These are phyloP conservation scores for Montifringilla adamsi DNA, from an alignment of 2,113 vertebrate species.

Conservation along the genomic window DNA sequence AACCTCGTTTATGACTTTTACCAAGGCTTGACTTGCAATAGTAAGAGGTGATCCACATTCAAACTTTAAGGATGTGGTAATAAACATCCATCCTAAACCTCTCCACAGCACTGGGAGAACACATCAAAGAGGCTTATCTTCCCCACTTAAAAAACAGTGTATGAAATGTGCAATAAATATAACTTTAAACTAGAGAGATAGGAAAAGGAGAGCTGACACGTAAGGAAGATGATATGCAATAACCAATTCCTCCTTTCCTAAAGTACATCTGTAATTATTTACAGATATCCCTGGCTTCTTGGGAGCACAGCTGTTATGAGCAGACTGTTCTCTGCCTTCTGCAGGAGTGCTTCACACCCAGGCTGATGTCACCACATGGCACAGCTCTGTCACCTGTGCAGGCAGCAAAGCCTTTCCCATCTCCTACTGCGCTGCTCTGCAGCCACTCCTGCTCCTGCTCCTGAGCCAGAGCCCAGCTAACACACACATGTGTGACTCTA, in stretches of 20 bases:
- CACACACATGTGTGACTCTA: background rate
- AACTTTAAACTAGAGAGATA: background rate
- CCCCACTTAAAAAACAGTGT: background rate
- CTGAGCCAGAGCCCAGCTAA: background rate
- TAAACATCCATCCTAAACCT: background rate
- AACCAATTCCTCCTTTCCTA: background rate
- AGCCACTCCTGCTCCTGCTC: background rate
- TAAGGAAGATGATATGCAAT: background rate
- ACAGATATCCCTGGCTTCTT: background rate
- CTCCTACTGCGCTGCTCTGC: background rate
- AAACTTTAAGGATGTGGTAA: background rate
- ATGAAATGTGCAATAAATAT: background rate
- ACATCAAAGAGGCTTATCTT: background rate
- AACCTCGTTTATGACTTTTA: background rate
- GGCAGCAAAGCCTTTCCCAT: background rate
- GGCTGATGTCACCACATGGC: background rate
- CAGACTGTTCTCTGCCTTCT: background rate
- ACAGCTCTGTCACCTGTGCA: background rate
- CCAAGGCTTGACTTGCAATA: background rate
- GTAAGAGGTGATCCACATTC: background rate
- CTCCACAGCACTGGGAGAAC: background rate
- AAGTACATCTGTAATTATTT: background rate
- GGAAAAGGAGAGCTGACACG: background rate
- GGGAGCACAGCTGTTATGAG: background rate
- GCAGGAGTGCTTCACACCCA: accelerated